Base-by-base conservation (phyloP, 2,797 vertebrate genomes). In the Argentina silus region DNA sequence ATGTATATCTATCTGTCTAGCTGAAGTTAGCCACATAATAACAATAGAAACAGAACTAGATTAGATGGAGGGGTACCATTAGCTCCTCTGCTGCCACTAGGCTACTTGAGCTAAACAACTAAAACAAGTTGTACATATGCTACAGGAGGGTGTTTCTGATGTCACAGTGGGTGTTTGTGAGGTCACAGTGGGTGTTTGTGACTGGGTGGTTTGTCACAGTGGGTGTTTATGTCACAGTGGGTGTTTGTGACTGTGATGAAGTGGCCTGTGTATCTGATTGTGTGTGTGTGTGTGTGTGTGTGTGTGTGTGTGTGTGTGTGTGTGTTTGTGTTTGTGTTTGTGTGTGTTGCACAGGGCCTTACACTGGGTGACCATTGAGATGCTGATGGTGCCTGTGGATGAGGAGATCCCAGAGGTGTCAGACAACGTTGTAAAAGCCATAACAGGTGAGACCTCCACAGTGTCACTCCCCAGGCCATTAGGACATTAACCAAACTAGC, bases 291-390 rank as follows among this genome's bases (percentile, higher is more conserved):
- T 64, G 42, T 64, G n/a, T 69, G 45, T 57, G 50, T 77, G 67
- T 74, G 14, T 79, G 21, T 67, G 21, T 51, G 61, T 43, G 45
- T 42, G 12, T 65, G 70, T 73, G 15, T 60, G 45, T 42, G 12
- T 65, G 70, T 73, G 15, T 60, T 0, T 42, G 59, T 63, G 21
- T 51, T 5, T 11, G 15, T 51, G 5, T 10, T 11, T 64, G 55
- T 70, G 43, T 45, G 42, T 56, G 67, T 78, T 44, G 85, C 63
- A 1, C 83, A 99, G 97, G 83, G 97, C 96, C 12, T 80, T 99
- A 78, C 97, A 98, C 87, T 99, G 98, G 98, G 98, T 99, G 2
- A 98, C 95, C 67, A 96, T 96, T 64, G 93, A 98, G 85, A 98
- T 99, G 97, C 91, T 99, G 0, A 98, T 96, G 77, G 97, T 99